phyloP scores from a whole-genome alignment of 2,888 invertebrate genomes.

The Tortrix viridana region DNA sequence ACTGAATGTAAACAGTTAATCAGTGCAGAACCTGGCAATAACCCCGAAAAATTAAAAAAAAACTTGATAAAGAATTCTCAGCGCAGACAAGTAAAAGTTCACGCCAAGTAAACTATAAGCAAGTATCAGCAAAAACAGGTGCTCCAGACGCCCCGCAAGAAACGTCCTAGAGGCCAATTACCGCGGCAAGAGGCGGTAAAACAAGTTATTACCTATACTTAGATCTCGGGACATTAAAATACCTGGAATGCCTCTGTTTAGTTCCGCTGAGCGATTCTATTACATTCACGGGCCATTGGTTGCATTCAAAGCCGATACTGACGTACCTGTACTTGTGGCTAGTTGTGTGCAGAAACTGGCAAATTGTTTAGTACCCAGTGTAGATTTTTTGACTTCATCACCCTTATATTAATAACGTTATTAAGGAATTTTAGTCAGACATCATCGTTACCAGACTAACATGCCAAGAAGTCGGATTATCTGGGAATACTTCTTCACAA shows the following conservation, averaged over 20 bases:
- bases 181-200: slow-evolving; percentile 17
- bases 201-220: slow-evolving; percentile 28
- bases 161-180: slow-evolving; percentile 28
- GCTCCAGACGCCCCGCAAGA: slow-evolving; percentile 17
- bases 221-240: slow-evolving; percentile 22
- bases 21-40: no score
- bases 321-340: slow-evolving; percentile 10
- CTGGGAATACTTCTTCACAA: no score
- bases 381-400: background rate
- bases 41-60: no score
- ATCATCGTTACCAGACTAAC: no score
- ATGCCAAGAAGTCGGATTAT: no score
- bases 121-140: background rate
- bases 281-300: slow-evolving; percentile 62
- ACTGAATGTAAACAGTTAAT: no score
- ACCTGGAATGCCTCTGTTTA: slow-evolving; percentile 26
- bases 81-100: no score
- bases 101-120: background rate
- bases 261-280: slow-evolving; percentile 41
- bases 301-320: slow-evolving; percentile 61
- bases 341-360: slow-evolving; percentile 8
- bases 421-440: no score
- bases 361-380: slow-evolving; percentile 12
- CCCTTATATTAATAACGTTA: no score
- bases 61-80: no score